These are phyloP conservation scores for Chrysomallon squamiferum DNA, from an alignment of 1,140 invertebrate species.

Conservation along the genomic window DNA sequence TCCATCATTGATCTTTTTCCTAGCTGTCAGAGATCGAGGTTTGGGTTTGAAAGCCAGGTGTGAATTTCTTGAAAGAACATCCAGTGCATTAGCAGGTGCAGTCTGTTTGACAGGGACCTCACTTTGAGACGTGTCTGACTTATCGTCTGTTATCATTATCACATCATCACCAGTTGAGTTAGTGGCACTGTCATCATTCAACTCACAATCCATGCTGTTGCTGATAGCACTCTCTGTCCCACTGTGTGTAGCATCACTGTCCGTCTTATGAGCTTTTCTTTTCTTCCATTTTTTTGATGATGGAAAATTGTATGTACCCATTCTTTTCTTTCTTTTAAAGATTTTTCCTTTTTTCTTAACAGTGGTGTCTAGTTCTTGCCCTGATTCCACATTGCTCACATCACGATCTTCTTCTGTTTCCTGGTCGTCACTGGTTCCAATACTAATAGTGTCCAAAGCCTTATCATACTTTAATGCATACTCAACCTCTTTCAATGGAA, in stretches of 20 bases:
- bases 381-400: not conserved
- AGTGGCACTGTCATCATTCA: not conserved
- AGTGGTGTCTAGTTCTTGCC: not conserved
- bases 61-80: slow-evolving; percentile 7
- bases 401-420: not conserved
- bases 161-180: not conserved
- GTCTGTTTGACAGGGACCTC: too few relatives aligned
- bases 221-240: not conserved
- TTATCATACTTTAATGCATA: slow-evolving; percentile 26
- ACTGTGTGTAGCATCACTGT: not conserved
- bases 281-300: not conserved
- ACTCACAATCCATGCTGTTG: not conserved
- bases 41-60: slow-evolving; percentile 2
- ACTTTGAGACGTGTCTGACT: not conserved
- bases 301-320: not conserved
- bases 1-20: not conserved
- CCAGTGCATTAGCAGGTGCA: not conserved
- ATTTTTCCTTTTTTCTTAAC: not conserved
- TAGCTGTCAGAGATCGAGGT: not conserved
- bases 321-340: slow-evolving; percentile 8
- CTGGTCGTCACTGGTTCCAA: slow-evolving; percentile 11
- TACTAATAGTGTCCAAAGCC: slow-evolving; percentile 19
- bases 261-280: not conserved
- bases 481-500: slow-evolving; percentile 35
- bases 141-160: not conserved